phyloP scores from a whole-genome alignment of 35 echinoderm and acorn worm genomes.

The Apostichopus japonicus region DNA sequence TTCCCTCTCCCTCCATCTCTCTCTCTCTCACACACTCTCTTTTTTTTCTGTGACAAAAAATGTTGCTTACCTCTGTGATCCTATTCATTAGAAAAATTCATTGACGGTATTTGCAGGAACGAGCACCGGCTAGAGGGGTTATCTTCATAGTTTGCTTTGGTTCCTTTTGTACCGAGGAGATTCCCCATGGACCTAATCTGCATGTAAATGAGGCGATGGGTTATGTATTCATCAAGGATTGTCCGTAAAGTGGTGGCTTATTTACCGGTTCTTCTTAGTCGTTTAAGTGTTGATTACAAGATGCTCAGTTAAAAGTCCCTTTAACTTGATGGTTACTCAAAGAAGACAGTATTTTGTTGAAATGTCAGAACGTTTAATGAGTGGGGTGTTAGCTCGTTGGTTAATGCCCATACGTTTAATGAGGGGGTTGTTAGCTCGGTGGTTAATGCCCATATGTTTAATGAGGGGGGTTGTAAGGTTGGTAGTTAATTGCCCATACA shows the following conservation, averaged over 20 bases:
- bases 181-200: constrained; percentile 58
- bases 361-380: constrained; percentile 14
- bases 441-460: no score
- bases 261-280: constrained; percentile 47
- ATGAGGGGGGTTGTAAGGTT: no score
- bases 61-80: constrained; percentile 51
- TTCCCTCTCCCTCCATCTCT: not conserved
- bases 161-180: not conserved
- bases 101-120: constrained; percentile 29
- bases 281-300: constrained; percentile 55
- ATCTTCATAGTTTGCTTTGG: constrained; percentile 3
- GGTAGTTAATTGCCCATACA: no score
- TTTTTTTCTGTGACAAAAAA: constrained; percentile 39
- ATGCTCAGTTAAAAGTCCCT: constrained; percentile 18
- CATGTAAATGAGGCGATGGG: constrained; percentile 50
- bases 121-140: constrained; percentile 57
- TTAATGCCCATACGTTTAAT: no score
- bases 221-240: constrained; percentile 44
- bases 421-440: no score
- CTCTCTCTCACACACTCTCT: not conserved
- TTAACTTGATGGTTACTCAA: constrained; percentile 40
- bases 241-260: constrained; percentile 37
- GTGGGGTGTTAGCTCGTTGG: no score
- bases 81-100: constrained; percentile 62
- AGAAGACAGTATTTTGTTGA: not conserved